Evolutionary conservation across 2,797 vertebrate species (phyloP), one percentile per base, ranked within the genome.

Genomic region (Chiloscyllium punctatum): DNA sequence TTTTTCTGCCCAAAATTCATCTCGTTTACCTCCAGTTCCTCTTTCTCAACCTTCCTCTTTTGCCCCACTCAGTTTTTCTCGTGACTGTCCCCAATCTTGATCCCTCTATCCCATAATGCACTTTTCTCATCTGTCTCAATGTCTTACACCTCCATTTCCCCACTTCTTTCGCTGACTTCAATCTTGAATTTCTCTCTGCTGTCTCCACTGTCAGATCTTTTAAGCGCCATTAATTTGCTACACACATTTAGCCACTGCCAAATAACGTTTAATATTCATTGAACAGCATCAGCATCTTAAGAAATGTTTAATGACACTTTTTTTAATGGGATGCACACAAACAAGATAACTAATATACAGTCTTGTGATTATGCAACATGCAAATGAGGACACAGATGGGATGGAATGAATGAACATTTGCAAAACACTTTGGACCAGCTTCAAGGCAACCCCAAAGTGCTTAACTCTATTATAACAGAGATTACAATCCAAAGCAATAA

Each of bases 301-400:
- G 13, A 91, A 66, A 21, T n/a, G 53, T 8, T 62, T 91, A 62
- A 68, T 18, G 8, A n/a, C 33, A 91, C 30, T 91, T 7, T 23
- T 91, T n/a, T 91, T 91, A 66, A 69, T n/a, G 25, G 6, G 68
- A n/a, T 42, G 90, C 90, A n/a, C 74, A 90, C 33, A 91, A 90
- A 90, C 87, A 90, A 62, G 16, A 82, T 21, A 18, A 79, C 77
- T 37, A 82, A 84, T n/a, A 84, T 5, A 18, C 79, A 84, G 37
- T 84, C 37, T 42, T 23, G 79, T 84, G 42, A 48, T 84, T 23
- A 48, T 37, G 16, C 37, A 33, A 66, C n/a, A 18, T 91, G 7
- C 57, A 30, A n/a, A 62, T 21, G 30, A n/a, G 16, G 15, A 57
- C 13, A 16, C 51, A 37, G 57, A 33, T 66, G n/a, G 33, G 88